Percentiles rank a stretch among this genome's conserved stretches.
phyloP scores from a whole-genome alignment of 1,140 invertebrate species.

The Neodiprion virginianus region DNA sequence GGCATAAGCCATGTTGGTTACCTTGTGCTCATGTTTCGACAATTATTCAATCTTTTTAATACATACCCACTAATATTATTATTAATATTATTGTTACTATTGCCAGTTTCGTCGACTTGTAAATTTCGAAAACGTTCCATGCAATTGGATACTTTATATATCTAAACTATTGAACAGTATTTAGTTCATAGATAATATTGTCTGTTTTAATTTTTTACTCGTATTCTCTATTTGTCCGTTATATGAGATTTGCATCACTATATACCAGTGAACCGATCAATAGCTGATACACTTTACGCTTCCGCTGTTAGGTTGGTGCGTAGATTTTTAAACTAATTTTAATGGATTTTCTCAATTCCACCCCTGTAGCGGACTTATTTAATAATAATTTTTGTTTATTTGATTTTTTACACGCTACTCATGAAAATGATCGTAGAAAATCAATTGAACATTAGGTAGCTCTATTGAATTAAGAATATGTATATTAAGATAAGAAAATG shows the following conservation, averaged over 20 bases:
- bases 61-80: neutral
- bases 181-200: no score
- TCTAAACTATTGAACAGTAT: no score
- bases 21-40: no score
- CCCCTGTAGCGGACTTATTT: conserved; percentile 28
- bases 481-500: neutral
- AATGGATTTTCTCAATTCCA: conserved; percentile 23
- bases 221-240: no score
- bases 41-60: no score
- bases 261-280: no score
- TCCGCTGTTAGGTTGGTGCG: no score
- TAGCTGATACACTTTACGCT: no score
- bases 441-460: neutral
- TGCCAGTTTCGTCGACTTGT: neutral
- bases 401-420: conserved; percentile 22
- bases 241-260: no score
- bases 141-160: neutral
- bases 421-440: neutral
- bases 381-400: conserved; percentile 24
- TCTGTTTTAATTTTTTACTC: no score
- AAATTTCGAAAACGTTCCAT: neutral
- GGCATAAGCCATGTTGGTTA: no score
- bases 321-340: neutral
- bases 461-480: neutral
- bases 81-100: neutral